A percentile compares a stretch with the other conserved stretches of the same genome.
Evolutionary conservation across 2,797 vertebrate genomes (phyloP).

Genomic region (Ctenochaetus hawaiiensis): DNA sequence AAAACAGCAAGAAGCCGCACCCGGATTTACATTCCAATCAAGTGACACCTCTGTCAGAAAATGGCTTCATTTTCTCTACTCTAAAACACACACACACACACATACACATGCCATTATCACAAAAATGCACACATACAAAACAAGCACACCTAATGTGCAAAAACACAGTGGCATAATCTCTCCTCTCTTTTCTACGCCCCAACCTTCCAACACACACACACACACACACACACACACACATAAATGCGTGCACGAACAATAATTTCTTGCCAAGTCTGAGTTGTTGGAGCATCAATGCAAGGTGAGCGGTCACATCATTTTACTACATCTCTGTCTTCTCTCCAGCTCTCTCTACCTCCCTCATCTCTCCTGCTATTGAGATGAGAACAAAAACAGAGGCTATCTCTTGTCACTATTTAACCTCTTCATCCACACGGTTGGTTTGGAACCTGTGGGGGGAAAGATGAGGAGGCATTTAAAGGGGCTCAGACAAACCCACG

Average conservation of each 20-base stretch:
- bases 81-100: constrained; percentile 3
- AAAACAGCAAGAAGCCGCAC: constrained; percentile 60
- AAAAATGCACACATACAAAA: constrained; percentile 39
- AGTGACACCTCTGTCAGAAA: constrained; percentile 67
- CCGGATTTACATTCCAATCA: constrained; percentile 77
- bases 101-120: constrained; percentile 21
- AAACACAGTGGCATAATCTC: constrained; percentile 29
- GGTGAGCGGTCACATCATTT: constrained; percentile 52
- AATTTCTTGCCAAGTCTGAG: constrained; percentile 41
- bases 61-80: constrained; percentile 63
- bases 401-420: constrained; percentile 25
- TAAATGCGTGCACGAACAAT: not conserved
- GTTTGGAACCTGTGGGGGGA: constrained; percentile 46
- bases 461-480: constrained; percentile 59
- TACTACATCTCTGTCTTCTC: constrained; percentile 10
- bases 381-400: constrained; percentile 32
- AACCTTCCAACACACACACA: no score
- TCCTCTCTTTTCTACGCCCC: constrained; percentile 3
- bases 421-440: constrained; percentile 51
- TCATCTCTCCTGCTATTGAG: constrained; percentile 15
- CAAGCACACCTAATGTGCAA: constrained; percentile 41
- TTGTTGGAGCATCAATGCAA: constrained; percentile 33
- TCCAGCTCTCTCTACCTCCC: not conserved
- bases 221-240: constrained; percentile 10
- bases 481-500: constrained; percentile 31